Conservation (phyloP, 2,797 vertebrate genomes). For the Centropyge bicolor region DNA sequence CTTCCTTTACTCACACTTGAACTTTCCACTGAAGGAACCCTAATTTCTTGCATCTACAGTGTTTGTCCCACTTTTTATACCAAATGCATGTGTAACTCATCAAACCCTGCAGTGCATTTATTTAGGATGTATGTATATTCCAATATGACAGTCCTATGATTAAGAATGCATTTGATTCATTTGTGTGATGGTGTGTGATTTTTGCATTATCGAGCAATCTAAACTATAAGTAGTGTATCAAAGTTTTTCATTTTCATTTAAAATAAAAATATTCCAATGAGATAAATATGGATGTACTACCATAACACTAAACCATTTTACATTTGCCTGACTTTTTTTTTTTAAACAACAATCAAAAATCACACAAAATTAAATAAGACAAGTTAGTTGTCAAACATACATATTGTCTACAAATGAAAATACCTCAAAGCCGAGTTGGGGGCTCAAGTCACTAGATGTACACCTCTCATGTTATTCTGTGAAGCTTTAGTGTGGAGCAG, state of each 20-base stretch:
- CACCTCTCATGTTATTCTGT: slow-evolving; percentile 24
- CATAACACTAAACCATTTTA: slow-evolving; percentile 6
- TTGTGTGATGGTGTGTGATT: too few relatives aligned
- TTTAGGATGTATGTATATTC: background rate
- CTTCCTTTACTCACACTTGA: background rate
- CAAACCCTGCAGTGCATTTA: background rate
- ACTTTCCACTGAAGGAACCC: background rate
- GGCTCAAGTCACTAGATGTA: slow-evolving; percentile 2
- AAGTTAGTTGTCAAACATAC: background rate
- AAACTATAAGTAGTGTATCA: too few relatives aligned
- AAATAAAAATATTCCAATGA: too few relatives aligned
- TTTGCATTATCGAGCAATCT: too few relatives aligned
- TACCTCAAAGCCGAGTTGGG: slow-evolving; percentile 18
- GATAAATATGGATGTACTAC: too few relatives aligned
- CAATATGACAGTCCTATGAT: background rate
- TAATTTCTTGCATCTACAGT: background rate
- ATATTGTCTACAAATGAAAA: slow-evolving; percentile 30
- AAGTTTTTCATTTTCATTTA: too few relatives aligned
- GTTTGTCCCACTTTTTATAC: background rate
- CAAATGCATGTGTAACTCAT: background rate
- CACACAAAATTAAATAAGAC: background rate
- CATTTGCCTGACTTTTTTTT: background rate
- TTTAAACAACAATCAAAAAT: background rate
- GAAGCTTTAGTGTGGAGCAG: slow-evolving; percentile 6
- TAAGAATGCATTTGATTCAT: background rate